Conservation (phyloP, 2,888 invertebrate genomes). For the Xylophagus ater region DNA sequence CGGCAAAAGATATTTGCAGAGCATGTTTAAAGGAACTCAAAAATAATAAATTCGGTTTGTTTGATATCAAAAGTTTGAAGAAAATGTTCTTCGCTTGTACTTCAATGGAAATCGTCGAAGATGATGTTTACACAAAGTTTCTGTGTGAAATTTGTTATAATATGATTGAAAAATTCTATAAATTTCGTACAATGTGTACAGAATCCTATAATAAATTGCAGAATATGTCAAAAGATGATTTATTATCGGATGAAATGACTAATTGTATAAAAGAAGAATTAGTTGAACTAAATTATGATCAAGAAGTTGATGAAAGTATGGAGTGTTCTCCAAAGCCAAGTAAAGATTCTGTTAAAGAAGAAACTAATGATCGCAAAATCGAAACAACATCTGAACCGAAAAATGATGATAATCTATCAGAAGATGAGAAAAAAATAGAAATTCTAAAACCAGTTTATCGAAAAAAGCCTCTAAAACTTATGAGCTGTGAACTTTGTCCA, state of each 20-base stretch:
- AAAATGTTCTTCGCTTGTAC: too few relatives aligned
- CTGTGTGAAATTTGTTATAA: constrained; percentile 9
- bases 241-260: constrained; percentile 1
- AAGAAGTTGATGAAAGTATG: neutral
- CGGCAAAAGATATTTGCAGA: too few relatives aligned
- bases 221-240: neutral
- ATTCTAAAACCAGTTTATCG: neutral
- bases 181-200: constrained; percentile 11
- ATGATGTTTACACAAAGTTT: too few relatives aligned
- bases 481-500: neutral
- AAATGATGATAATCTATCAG: neutral
- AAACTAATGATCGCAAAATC: neutral
- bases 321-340: neutral
- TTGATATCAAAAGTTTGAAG: too few relatives aligned
- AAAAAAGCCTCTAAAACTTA: neutral
- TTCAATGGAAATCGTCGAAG: too few relatives aligned
- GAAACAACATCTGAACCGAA: neutral
- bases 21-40: too few relatives aligned
- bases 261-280: constrained; percentile 1
- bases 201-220: constrained; percentile 2
- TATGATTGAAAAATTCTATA: constrained; percentile 5
- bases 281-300: constrained; percentile 1
- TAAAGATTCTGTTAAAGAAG: constrained; percentile 1
- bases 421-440: constrained; percentile 3
- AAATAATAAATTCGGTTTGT: too few relatives aligned